A percentile compares a stretch with the other conserved stretches of the same genome.
Evolutionary conservation across 2,888 invertebrate species (phyloP).

Genomic region (Spicauda simplicius): DNA sequence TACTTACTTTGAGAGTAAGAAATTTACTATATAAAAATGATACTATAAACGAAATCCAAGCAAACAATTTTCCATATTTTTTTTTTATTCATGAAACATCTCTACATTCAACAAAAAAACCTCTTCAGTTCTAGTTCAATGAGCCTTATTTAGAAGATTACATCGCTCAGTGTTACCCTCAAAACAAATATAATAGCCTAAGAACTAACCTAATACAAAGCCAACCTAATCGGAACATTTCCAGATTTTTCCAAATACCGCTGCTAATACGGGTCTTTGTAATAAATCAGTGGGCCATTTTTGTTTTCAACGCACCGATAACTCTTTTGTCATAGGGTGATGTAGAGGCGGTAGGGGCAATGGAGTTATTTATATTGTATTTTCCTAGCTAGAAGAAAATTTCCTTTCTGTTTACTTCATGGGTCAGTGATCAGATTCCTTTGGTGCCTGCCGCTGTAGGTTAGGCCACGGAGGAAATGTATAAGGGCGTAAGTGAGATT

Average conservation of each 20-base stretch:
- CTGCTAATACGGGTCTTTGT: slow-evolving; percentile 66
- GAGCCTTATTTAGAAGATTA: too few species aligned
- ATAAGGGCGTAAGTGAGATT: slow-evolving; percentile 17
- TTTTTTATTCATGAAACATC: too few species aligned
- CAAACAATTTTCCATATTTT: too few species aligned
- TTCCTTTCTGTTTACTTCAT: slow-evolving; percentile 84
- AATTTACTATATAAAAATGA: too few species aligned
- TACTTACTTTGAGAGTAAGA: too few species aligned
- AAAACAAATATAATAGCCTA: too few species aligned
- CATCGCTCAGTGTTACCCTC: too few species aligned
- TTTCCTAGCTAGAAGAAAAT: slow-evolving; percentile 81
- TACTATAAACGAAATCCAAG: too few species aligned
- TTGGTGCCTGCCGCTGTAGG: slow-evolving; percentile 56
- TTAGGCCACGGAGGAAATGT: slow-evolving; percentile 24
- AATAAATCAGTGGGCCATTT: slow-evolving; percentile 83
- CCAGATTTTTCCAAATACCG: slow-evolving; percentile 49
- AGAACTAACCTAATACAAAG: background rate
- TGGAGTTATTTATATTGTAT: slow-evolving; percentile 85
- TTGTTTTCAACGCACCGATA: slow-evolving; percentile 85
- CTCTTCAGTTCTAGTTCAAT: too few species aligned
- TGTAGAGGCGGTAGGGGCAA: slow-evolving; percentile 76
- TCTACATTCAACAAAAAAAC: too few species aligned
- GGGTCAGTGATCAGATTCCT: slow-evolving; percentile 82
- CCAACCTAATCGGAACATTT: slow-evolving; percentile 1
- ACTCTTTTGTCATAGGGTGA: slow-evolving; percentile 85